Evolutionary conservation across 2,888 invertebrate genomes (phyloP).

Genomic region (Drosophila mimica): DNA sequence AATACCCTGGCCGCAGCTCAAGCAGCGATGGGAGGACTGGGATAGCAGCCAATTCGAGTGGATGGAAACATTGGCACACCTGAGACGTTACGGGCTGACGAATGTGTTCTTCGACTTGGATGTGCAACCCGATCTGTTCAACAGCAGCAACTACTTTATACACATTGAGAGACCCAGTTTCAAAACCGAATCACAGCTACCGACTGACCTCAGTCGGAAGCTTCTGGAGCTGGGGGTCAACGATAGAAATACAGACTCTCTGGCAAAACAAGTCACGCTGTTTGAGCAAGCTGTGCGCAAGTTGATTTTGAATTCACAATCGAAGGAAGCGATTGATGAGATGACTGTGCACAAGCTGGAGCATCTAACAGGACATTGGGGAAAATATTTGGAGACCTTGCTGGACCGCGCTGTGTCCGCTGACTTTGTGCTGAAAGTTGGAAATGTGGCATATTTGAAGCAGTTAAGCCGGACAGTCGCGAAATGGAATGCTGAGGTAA

Average conservation of each 20-base stretch:
- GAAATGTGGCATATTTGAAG: conserved; percentile 49
- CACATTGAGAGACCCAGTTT: conserved; percentile 47
- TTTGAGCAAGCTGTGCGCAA: conserved; percentile 37
- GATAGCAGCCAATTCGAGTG: conserved; percentile 61
- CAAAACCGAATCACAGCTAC: background rate
- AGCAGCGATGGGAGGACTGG: conserved; percentile 44
- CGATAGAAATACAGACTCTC: accelerated
- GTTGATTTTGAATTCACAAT: conserved; percentile 22
- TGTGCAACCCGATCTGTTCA: conserved; percentile 19
- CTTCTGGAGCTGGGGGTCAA: conserved; percentile 13
- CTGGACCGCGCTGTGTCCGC: conserved; percentile 35
- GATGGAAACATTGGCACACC: conserved; percentile 67
- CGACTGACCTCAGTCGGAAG: conserved; percentile 1
- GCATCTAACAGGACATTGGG: conserved; percentile 54
- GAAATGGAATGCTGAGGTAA: conserved; percentile 22
- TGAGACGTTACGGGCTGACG: conserved; percentile 67
- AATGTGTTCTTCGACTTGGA: conserved; percentile 44
- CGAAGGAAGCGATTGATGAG: background rate
- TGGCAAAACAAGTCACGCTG: conserved; percentile 18
- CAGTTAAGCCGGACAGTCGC: conserved; percentile 46
- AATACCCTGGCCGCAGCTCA: conserved; percentile 69
- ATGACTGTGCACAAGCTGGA: conserved; percentile 40
- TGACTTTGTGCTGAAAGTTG: conserved; percentile 38
- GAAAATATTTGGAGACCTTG: conserved; percentile 53
- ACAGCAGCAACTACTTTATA: conserved; percentile 54